Base-by-base conservation (phyloP, 2,888 invertebrate genomes). In the Cataglyphis cursor region DNA sequence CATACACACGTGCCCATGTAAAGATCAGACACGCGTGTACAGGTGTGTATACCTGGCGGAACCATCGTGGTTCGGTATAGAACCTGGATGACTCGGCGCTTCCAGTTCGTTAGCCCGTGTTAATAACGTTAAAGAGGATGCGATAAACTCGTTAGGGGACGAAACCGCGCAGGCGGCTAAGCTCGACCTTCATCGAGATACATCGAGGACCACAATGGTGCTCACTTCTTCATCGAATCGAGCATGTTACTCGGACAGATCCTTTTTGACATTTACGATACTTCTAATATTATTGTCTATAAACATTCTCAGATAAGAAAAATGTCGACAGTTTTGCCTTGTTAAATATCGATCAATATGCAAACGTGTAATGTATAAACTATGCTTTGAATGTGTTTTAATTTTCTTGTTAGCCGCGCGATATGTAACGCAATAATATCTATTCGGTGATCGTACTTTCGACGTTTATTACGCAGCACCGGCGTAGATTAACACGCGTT, bases 61-160 rank as follows among this genome's bases (percentile, higher is more conserved):
- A 51, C 81, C 81, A 83, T 61, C 81, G 83, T 86, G 85, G 87
- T 87, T 83, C 83, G 86, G 85, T 84, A 83, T 82, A 84, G 88
- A 85, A 74, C 86, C 86, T 35, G 83, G 91, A 84, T 93, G 93
- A 93, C 93, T 93, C 90, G 90, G 92, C 93, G 89, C 83, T 92
- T 93, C 92, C 91, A 90, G 90, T 92, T 92, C 92, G 90, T 93
- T 91, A 91, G 91, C 89, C 90, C 91, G 93, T 89, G 93, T 92
- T 92, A 93, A 93, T 93, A 93, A 93, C 91, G 92, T 92, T 92
- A 91, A 91, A 91, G 90, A 92, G 91, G 91, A 92, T 90, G 87
- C 90, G 92, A 92, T 93, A 92, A 93, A 93, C 92, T 93, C 91
- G 92, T 91, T 91, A 90, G 85, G 86, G 84, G 85, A 87, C 83